Evolutionary conservation across 2,113 vertebrate species (phyloP).

Genomic region (Zapus hudsonius): DNA sequence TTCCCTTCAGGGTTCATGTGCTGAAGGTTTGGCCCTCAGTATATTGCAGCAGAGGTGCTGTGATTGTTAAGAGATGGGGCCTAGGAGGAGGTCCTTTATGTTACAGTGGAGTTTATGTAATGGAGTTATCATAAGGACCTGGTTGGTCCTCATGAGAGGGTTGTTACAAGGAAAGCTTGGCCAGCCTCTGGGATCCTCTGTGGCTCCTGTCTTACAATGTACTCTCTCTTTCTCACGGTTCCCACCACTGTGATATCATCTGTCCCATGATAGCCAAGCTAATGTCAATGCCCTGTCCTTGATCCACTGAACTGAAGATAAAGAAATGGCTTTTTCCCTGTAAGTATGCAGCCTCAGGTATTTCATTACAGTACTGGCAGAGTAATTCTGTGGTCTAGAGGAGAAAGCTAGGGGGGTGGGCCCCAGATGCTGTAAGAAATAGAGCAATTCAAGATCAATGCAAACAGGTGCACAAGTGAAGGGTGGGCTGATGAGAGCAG

Average conservation of each 20-base stretch:
- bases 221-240: not conserved
- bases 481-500: too few relatives aligned
- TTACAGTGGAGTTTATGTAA: not conserved
- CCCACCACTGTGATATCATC: not conserved
- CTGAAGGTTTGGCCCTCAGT: not conserved
- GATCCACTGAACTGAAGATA: not conserved
- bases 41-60: not conserved
- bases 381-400: not conserved
- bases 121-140: not conserved
- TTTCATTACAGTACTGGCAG: not conserved
- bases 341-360: not conserved
- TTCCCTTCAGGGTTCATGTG: not conserved
- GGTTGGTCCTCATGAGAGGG: not conserved
- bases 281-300: not conserved
- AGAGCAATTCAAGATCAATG: not conserved
- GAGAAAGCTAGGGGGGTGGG: too few relatives aligned
- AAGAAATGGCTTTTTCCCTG: not conserved
- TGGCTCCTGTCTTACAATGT: not conserved
- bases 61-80: not conserved
- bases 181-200: not conserved
- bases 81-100: not conserved
- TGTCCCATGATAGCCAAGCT: not conserved
- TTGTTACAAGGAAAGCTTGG: not conserved
- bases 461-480: not conserved
- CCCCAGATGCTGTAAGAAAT: not conserved